Evolutionary conservation across 64 coral and sea anemone genomes (phyloP), one percentile per base, ranked within the genome.

Genomic region (Stylophora pistillata): DNA sequence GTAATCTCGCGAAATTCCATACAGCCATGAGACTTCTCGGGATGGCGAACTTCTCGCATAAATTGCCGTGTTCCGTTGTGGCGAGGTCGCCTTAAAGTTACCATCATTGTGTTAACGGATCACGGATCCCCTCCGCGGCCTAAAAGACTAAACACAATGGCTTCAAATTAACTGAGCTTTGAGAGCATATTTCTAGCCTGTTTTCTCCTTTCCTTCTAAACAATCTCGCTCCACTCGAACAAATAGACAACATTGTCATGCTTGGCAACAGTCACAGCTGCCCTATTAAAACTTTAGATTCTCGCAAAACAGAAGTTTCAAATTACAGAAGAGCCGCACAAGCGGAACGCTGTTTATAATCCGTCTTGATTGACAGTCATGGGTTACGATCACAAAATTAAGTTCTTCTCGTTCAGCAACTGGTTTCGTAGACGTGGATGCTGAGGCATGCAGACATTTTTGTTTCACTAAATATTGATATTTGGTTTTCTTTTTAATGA

Each of bases 1-100:
- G 91, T 88, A 5, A 92, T 87, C 17, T 62, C 37, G 7, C 76
- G 31, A 88, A 86, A 92, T 58, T 88, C 85, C 0, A 34, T 74
- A 17, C 5, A 20, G 13, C 34, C 14, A 47, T 47, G 37, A 32
- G 33, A 60, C 2, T 9, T 9, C 78, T 63, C 84, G 5, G 26
- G 15, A 23, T 18, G 13, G 58, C 23, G 56, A 74, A 20, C 70
- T 74, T 69, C 32, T 84, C 31, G 80, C 64, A 68, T 68, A 52
- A 63, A 70, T 31, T 70, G 80, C 15, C 31, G 10, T 13, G 9
- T 25, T 53, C 69, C 80, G 41, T 53, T n/a, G 31, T 7, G 21
- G 29, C 80, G 58, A 69, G 32, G 80, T 68, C 80, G 64, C n/a
- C 32, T 14, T 21, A 53, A 26, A 15, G 80, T 78, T 78, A 78